Evolutionary conservation across 2,888 invertebrate species (phyloP).

Genomic region (Griposia aprilina): DNA sequence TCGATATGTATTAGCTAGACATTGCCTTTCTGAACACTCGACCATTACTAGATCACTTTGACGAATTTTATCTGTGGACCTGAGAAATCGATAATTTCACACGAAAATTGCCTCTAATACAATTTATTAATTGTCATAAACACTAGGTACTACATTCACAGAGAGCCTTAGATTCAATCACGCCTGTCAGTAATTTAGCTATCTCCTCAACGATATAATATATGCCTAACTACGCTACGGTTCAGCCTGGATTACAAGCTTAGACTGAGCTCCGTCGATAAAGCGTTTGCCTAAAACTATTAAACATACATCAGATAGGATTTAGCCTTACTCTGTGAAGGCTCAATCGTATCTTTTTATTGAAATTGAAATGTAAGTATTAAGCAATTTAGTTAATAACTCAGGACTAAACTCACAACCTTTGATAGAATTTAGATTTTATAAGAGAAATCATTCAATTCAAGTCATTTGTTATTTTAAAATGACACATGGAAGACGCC

Average conservation of each 20-base stretch:
- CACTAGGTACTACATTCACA: not conserved
- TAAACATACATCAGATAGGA: slow-evolving; percentile 22
- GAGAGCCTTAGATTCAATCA: slow-evolving; percentile 30
- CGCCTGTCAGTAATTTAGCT: slow-evolving; percentile 30
- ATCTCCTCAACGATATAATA: slow-evolving; percentile 28
- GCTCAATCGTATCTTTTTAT: slow-evolving; percentile 7
- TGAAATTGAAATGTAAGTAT: not conserved
- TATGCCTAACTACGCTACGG: slow-evolving; percentile 35
- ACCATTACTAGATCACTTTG: no score
- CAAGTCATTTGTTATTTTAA: not conserved
- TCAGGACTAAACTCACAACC: not conserved
- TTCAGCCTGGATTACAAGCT: slow-evolving; percentile 42
- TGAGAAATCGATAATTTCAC: not conserved
- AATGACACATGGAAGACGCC: not conserved
- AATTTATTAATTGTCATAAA: slow-evolving; percentile 13
- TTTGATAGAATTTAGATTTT: not conserved
- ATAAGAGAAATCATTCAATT: no score
- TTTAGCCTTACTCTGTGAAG: no score
- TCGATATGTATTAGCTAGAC: not conserved
- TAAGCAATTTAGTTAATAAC: not conserved
- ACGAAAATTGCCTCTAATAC: not conserved
- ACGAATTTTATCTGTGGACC: not conserved
- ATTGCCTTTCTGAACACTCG: not conserved
- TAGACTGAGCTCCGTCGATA: slow-evolving; percentile 37
- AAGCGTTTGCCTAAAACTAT: slow-evolving; percentile 40